These are phyloP conservation scores for Sula dactylatra DNA, from an alignment of 2,113 vertebrate genomes.

Conservation along the genomic window DNA sequence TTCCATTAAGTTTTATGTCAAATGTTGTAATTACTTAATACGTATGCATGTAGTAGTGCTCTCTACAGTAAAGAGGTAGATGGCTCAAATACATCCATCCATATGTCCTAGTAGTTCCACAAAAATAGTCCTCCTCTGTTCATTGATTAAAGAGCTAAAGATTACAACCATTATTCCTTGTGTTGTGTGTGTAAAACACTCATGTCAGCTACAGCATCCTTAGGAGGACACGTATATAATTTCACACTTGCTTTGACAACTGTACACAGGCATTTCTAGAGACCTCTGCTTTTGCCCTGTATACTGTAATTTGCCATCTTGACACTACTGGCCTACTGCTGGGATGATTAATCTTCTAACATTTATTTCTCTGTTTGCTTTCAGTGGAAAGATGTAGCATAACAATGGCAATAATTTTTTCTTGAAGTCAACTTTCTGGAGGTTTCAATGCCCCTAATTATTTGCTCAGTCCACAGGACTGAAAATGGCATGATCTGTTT, in stretches of 20 bases:
- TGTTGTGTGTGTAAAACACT: background rate
- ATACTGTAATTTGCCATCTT: background rate
- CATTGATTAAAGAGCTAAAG: background rate
- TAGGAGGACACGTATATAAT: background rate
- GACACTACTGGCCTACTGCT: background rate
- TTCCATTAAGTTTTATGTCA: background rate
- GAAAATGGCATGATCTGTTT: constrained; percentile 24
- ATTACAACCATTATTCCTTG: background rate
- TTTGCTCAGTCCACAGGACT: background rate
- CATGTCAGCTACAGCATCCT: background rate
- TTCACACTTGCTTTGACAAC: background rate
- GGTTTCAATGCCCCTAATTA: constrained; percentile 59
- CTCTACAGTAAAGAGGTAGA: background rate
- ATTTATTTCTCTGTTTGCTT: background rate
- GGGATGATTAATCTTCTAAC: background rate
- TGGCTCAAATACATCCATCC: background rate
- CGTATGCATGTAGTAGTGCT: background rate
- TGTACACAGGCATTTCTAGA: background rate
- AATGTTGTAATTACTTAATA: background rate
- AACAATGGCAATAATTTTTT: background rate
- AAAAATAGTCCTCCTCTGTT: background rate
- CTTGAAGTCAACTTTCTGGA: background rate
- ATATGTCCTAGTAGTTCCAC: background rate
- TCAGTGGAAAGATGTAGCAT: background rate
- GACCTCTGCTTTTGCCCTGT: background rate